phyloP scores from a whole-genome alignment of 2,113 vertebrate genomes.

The Spea multiplicata region DNA sequence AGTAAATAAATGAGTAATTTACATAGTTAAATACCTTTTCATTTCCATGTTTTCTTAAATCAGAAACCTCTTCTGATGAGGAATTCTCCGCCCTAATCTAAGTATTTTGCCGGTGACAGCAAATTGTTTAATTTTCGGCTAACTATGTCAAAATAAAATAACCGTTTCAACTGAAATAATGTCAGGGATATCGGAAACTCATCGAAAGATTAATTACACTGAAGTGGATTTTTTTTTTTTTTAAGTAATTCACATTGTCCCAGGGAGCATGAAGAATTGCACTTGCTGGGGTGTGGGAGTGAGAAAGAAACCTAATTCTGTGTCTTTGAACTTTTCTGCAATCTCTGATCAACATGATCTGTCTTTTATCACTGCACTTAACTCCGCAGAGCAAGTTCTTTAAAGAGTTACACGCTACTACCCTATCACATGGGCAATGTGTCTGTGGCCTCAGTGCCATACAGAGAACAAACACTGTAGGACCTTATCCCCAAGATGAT shows the following conservation, averaged over 20 bases:
- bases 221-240: slow-evolving; percentile 40
- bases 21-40: too few species aligned
- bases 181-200: slow-evolving; percentile 25
- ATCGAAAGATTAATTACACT: slow-evolving; percentile 44
- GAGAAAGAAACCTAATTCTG: slow-evolving; percentile 36
- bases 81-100: too few species aligned
- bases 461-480: too few species aligned
- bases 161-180: slow-evolving; percentile 6
- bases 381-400: too few species aligned
- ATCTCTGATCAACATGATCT: slow-evolving; percentile 40
- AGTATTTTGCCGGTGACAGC: too few species aligned
- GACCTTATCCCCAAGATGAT: too few species aligned
- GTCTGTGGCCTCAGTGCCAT: too few species aligned
- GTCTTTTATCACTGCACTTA: slow-evolving; percentile 34
- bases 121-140: background rate
- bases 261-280: slow-evolving; percentile 40
- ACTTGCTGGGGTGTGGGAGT: slow-evolving; percentile 41
- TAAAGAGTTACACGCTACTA: too few species aligned
- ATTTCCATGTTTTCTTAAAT: too few species aligned
- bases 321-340: slow-evolving; percentile 45
- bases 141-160: background rate
- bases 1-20: too few species aligned
- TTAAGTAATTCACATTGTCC: slow-evolving; percentile 42
- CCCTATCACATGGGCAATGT: too few species aligned
- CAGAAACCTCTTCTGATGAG: too few species aligned